Evolutionary conservation across 1,140 invertebrate species (phyloP), one percentile per base, ranked within the genome.

Genomic region (Apolygus lucorum): DNA sequence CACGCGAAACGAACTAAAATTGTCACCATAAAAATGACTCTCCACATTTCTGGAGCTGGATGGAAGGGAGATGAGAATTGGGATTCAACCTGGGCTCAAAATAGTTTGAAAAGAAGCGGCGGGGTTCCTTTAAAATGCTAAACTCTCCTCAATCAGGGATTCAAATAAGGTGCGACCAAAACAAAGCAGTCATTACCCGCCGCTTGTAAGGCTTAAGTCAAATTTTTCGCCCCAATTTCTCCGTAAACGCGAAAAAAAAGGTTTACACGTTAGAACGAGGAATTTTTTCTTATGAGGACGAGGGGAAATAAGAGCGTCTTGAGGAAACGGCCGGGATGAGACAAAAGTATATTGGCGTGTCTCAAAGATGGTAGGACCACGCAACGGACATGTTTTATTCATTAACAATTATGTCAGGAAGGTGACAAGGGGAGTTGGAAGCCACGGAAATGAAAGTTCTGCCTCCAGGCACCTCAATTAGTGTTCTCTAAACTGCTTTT

Each of bases 211-310:
- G 54, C 22, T 59, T 22, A 59, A 59, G 13, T 59, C 54, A 59
- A 59, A 59, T 59, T 59, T 59, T 22, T 59, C 54, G 54, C 54
- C 54, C 54, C 54, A 59, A 59, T 59, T 59, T 11, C 54, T 59
- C 22, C 22, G 11, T 59, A 59, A 21, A 24, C 54, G 54, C 54
- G 54, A 59, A 59, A 59, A 49, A 49, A 59, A 59, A 59, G 54
- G 54, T 59, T 59, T 24, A n/a, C n/a, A n/a, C n/a, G n/a, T n/a
- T n/a, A n/a, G n/a, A n/a, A n/a, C n/a, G n/a, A n/a, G n/a, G n/a
- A n/a, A n/a, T n/a, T n/a, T n/a, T n/a, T n/a, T n/a, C n/a, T n/a
- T n/a, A n/a, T n/a, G n/a, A n/a, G n/a, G n/a, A n/a, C n/a, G n/a
- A n/a, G n/a, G n/a, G n/a, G n/a, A n/a, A n/a, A n/a, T n/a, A n/a